phyloP scores from a whole-genome alignment of 2,888 invertebrate genomes.

The Rhagophthalmus giganteus region DNA sequence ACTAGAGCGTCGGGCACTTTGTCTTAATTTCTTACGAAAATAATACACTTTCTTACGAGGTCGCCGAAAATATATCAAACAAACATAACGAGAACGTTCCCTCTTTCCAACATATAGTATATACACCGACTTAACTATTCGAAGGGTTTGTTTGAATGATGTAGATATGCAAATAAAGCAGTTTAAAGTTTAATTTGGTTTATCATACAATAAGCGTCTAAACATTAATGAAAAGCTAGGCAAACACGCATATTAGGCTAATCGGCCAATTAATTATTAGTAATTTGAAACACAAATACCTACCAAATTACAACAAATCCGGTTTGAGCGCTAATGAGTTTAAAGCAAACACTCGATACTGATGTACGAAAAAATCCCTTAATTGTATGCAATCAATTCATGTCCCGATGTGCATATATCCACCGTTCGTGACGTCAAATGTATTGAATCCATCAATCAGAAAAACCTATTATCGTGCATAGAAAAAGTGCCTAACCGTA shows the following conservation, averaged over 20 bases:
- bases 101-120: too few species aligned
- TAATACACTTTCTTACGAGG: constrained; percentile 9
- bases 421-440: constrained; percentile 40
- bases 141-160: too few species aligned
- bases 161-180: too few species aligned
- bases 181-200: not conserved
- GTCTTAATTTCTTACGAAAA: constrained; percentile 31
- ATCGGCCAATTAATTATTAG: constrained; percentile 55
- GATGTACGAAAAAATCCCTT: constrained; percentile 45
- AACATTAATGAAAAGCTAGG: constrained; percentile 5
- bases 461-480: not conserved
- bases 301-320: constrained; percentile 54
- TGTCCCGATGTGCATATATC: constrained; percentile 41
- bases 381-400: constrained; percentile 49
- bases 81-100: too few species aligned
- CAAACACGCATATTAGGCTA: constrained; percentile 49
- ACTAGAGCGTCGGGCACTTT: constrained; percentile 27
- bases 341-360: constrained; percentile 49
- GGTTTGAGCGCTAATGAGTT: constrained; percentile 53
- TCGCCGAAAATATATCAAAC: constrained; percentile 30
- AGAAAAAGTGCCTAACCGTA: constrained; percentile 6
- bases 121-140: too few species aligned
- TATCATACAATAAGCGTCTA: too few species aligned
- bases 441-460: constrained; percentile 35
- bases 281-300: constrained; percentile 55